Evolutionary conservation across 2,113 vertebrate species (phyloP).

Genomic region (Colaptes auratus): DNA sequence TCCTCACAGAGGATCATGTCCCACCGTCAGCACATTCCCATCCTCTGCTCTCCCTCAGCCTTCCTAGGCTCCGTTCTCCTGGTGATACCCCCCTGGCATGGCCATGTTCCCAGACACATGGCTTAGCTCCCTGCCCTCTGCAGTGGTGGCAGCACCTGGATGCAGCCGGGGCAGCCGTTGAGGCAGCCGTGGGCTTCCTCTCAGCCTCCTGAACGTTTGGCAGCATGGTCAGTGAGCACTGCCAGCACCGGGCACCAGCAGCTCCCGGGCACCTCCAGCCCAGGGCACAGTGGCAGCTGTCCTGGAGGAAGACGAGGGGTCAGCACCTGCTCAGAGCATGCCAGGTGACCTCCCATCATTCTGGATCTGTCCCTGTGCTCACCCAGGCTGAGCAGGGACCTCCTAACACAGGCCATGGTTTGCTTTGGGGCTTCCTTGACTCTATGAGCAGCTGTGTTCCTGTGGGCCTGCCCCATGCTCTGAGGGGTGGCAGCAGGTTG

Average conservation of each 20-base stretch:
- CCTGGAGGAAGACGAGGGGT: rapidly evolving
- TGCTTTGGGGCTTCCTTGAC: neutral
- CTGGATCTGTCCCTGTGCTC: neutral
- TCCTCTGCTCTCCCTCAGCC: neutral
- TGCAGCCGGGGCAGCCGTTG: rapidly evolving
- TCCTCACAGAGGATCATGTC: neutral
- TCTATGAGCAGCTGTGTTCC: rapidly evolving
- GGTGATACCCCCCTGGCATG: neutral
- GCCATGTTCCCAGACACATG: rapidly evolving
- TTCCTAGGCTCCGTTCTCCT: neutral
- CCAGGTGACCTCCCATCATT: neutral
- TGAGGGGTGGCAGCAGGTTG: rapidly evolving
- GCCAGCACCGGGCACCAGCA: neutral
- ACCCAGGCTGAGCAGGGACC: neutral
- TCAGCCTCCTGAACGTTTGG: neutral
- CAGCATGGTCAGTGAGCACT: rapidly evolving
- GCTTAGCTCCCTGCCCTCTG: rapidly evolving
- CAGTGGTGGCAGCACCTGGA: rapidly evolving
- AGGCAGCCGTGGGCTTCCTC: neutral
- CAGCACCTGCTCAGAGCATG: neutral
- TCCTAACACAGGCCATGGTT: neutral
- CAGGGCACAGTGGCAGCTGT: neutral
- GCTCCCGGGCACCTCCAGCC: neutral
- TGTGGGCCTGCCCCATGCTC: neutral
- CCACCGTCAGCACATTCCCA: neutral